These are phyloP conservation scores for Antheraea mylitta DNA, from an alignment of 1,140 invertebrate genomes.

Conservation along the genomic window DNA sequence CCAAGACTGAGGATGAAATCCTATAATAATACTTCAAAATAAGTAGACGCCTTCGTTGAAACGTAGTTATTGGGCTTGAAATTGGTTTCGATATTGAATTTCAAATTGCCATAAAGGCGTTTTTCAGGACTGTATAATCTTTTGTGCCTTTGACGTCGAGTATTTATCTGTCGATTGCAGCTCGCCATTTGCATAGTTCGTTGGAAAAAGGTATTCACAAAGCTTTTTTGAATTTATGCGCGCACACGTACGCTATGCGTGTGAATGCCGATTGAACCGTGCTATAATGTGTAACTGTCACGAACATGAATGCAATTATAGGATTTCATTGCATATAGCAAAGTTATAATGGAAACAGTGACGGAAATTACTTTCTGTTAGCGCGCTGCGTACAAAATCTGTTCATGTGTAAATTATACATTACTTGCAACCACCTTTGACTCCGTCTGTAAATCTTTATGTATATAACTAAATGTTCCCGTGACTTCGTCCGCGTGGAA, in stretches of 20 bases:
- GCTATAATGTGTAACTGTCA: slow-evolving; percentile 27
- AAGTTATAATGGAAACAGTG: slow-evolving; percentile 2
- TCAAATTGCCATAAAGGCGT: slow-evolving; percentile 20
- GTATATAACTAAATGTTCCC: too few species aligned
- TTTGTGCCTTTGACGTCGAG: slow-evolving; percentile 9
- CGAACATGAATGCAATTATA: slow-evolving; percentile 21
- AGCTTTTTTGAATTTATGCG: slow-evolving; percentile 64
- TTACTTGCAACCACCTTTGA: too few species aligned
- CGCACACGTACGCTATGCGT: slow-evolving; percentile 35
- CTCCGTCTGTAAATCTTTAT: too few species aligned
- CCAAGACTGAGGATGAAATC: not conserved
- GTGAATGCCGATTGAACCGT: slow-evolving; percentile 38
- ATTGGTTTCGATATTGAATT: slow-evolving; percentile 25
- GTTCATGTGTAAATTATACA: too few species aligned
- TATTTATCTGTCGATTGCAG: slow-evolving; percentile 28
- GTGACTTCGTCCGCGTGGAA: too few species aligned
- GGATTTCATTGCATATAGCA: slow-evolving; percentile 13
- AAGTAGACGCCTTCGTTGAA: slow-evolving; percentile 14
- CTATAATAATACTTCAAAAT: slow-evolving; percentile 10
- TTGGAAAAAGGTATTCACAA: slow-evolving; percentile 45
- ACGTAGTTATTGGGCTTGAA: slow-evolving; percentile 16
- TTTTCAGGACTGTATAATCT: not conserved
- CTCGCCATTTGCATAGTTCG: slow-evolving; percentile 32
- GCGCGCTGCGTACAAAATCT: too few species aligned
- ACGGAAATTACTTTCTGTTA: not conserved